Evolutionary conservation across 2,888 invertebrate species (phyloP).

Genomic region (Eubasilissa splendida): DNA sequence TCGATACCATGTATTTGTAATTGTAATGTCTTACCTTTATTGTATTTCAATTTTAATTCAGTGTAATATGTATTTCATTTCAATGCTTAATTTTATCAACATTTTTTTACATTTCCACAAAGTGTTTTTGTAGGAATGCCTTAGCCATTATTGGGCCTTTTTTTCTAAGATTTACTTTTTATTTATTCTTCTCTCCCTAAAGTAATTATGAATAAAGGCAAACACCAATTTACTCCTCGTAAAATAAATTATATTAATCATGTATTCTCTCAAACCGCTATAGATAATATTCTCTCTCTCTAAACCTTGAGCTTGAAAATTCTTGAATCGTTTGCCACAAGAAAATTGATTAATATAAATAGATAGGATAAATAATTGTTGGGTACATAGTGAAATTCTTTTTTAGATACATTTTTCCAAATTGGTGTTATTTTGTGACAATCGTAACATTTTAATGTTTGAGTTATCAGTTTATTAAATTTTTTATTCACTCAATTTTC

Average conservation of each 20-base stretch:
- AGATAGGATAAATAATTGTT: not conserved
- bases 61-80: not conserved
- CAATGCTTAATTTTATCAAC: not conserved
- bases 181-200: conserved; percentile 7
- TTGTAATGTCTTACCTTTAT: not conserved
- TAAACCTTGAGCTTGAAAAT: no score
- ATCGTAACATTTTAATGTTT: conserved; percentile 10
- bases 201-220: conserved; percentile 10
- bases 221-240: conserved; percentile 18
- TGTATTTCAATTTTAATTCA: not conserved
- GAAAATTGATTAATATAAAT: no score
- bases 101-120: not conserved
- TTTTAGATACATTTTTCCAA: not conserved
- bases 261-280: not conserved
- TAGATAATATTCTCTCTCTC: not conserved
- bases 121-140: conserved; percentile 13
- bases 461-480: no score
- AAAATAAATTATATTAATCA: no score
- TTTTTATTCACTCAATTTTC: no score
- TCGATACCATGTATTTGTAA: not conserved
- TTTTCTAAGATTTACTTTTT: not conserved
- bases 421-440: conserved; percentile 10
- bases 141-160: conserved; percentile 23
- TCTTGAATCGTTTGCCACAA: no score
- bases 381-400: not conserved